Base-by-base conservation (phyloP, 2,888 invertebrate species). In the Brachyptera risi region DNA sequence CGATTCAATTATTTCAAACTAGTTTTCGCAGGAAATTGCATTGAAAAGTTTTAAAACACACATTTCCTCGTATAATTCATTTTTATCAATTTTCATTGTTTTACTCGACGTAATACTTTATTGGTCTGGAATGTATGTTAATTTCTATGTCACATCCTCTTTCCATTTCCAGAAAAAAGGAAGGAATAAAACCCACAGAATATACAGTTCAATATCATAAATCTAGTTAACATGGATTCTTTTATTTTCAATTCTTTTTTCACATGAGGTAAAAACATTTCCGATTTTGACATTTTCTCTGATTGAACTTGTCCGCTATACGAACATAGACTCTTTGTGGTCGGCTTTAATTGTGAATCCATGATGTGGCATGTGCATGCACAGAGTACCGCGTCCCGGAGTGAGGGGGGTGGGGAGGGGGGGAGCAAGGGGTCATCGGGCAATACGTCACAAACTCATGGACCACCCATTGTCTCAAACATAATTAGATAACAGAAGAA, bases 401-500 rank as follows among this genome's bases (percentile, higher is more conserved):
- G 31, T 11, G 31, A 31, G 31, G 7, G 7, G n/a, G n/a, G n/a
- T n/a, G n/a, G 31, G 5, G 31, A 5, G 31, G 11, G 31, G 7
- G 7, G 31, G 7, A 7, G 11, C 24, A 13, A 35, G 54, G 35
- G 54, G 54, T 54, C 54, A 37, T 9, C 17, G 17, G 15, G 4
- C 37, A 54, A n/a, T n/a, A 19, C 54, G 37, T 35, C 50, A 51
- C 50, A 24, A n/a, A 5, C 50, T n/a, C 21, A 37, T 35, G 37
- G 54, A 54, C 54, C 54, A 54, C 54, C 54, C 54, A 54, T 54
- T 54, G 54, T 54, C 54, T 54, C 15, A 21, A n/a, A 35, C 54
- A 37, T 54, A 54, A 54, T 54, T 54, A 54, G 54, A 54, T 54
- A 54, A 37, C 54, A 54, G 54, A 31, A 54, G 54, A 54, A 54